A percentile compares a stretch with the other conserved stretches of the same genome.
Conservation (phyloP, 2,888 invertebrate genomes). For the Polietes domitor region DNA sequence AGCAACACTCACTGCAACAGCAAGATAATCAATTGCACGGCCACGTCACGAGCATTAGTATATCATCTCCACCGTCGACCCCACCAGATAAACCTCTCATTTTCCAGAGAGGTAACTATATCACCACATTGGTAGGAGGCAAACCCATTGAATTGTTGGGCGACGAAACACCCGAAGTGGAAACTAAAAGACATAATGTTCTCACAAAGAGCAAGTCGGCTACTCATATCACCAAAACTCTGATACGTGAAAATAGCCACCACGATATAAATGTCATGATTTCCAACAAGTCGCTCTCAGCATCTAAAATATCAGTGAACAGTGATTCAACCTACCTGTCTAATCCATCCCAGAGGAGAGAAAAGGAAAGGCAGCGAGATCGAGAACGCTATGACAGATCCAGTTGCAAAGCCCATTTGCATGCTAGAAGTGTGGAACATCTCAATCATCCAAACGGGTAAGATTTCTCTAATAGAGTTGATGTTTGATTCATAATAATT, state of each 20-base stretch:
- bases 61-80: slow-evolving; percentile 84
- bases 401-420: slow-evolving; percentile 71
- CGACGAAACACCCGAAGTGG: slow-evolving; percentile 67
- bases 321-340: slow-evolving; percentile 76
- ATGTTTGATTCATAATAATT: not conserved
- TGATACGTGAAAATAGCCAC: slow-evolving; percentile 79
- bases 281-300: slow-evolving; percentile 76
- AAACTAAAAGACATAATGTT: slow-evolving; percentile 40
- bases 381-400: slow-evolving; percentile 72
- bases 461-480: slow-evolving; percentile 47
- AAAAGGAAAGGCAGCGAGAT: slow-evolving; percentile 75
- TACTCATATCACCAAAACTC: slow-evolving; percentile 78
- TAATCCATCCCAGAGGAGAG: slow-evolving; percentile 72
- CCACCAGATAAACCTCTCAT: slow-evolving; percentile 84
- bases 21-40: slow-evolving; percentile 60
- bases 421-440: slow-evolving; percentile 80
- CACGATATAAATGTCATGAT: slow-evolving; percentile 72
- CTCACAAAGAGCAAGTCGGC: slow-evolving; percentile 69
- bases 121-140: slow-evolving; percentile 86
- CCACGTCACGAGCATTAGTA: slow-evolving; percentile 88
- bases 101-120: slow-evolving; percentile 91
- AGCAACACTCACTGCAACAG: slow-evolving; percentile 49
- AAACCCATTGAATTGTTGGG: slow-evolving; percentile 79
- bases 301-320: slow-evolving; percentile 80
- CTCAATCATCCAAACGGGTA: slow-evolving; percentile 79